Percentiles rank a stretch among this genome's conserved stretches.
Evolutionary conservation across 2,888 invertebrate genomes (phyloP).

Genomic region (Synergus japonicus): DNA sequence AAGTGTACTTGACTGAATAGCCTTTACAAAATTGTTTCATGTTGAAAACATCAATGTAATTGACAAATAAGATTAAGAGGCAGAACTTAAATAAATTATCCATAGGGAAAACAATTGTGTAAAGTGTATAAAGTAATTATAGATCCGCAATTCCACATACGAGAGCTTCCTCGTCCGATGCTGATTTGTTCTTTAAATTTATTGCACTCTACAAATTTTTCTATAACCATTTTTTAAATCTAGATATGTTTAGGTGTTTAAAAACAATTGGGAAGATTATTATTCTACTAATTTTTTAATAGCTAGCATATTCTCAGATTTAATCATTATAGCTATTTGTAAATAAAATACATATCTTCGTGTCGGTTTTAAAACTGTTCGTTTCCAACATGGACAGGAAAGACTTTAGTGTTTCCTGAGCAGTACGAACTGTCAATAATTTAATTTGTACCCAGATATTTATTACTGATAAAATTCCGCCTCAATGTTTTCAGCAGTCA

Average conservation of each 20-base stretch:
- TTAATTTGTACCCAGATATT: conserved; percentile 1
- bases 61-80: neutral
- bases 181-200: neutral
- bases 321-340: neutral
- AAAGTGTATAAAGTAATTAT: conserved; percentile 2
- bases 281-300: neutral
- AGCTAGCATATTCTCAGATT: neutral
- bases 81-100: neutral
- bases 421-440: neutral
- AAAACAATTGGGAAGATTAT: neutral
- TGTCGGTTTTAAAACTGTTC: too few species aligned
- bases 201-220: neutral
- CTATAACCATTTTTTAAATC: neutral
- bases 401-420: too few species aligned
- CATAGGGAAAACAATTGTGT: neutral
- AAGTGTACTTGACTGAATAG: conserved; percentile 29
- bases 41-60: conserved; percentile 17
- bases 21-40: conserved; percentile 18
- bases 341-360: neutral
- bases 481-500: conserved; percentile 22
- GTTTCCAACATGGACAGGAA: too few species aligned
- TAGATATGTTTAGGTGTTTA: neutral
- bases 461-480: neutral
- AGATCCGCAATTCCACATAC: neutral
- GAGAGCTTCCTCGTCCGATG: conserved; percentile 9